A percentile compares a stretch with the other conserved stretches of the same genome.
Evolutionary conservation across 2,888 invertebrate species (phyloP).

Genomic region (Drosophila incognita): DNA sequence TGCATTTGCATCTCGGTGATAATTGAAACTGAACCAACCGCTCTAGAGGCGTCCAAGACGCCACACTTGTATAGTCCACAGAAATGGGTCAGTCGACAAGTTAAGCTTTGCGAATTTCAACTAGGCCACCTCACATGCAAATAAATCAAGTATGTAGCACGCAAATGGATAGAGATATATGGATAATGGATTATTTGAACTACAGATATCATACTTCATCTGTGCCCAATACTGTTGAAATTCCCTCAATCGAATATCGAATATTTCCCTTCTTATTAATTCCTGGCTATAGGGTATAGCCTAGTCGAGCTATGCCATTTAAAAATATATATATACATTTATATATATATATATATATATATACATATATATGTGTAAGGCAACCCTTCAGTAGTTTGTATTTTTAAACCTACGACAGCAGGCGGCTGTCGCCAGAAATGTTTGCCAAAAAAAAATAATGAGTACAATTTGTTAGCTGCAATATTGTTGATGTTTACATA

Average conservation of each 20-base stretch:
- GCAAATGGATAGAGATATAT: not conserved
- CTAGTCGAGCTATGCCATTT: conserved; percentile 4
- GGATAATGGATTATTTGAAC: not conserved
- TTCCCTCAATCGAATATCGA: not conserved
- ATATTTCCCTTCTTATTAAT: not conserved
- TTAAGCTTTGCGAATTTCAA: conserved; percentile 5
- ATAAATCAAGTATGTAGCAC: not conserved
- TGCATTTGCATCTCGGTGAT: conserved; percentile 58
- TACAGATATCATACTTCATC: not conserved
- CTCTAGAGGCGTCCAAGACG: conserved; percentile 4
- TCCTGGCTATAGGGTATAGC: not conserved
- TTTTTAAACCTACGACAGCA: conserved; percentile 35
- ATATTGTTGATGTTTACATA: not conserved
- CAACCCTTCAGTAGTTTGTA: conserved; percentile 11
- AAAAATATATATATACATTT: not conserved
- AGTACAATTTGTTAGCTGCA: conserved; percentile 21
- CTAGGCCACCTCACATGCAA: not conserved
- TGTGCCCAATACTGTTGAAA: not conserved
- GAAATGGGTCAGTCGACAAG: conserved; percentile 46
- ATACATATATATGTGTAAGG: not conserved
- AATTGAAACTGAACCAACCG: conserved; percentile 51
- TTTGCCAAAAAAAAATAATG: conserved; percentile 36
- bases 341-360: not conserved
- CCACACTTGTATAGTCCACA: conserved; percentile 6
- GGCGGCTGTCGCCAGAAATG: conserved; percentile 34